Evolutionary conservation across 1,140 invertebrate species (phyloP).

Genomic region (Doryteuthis pealeii): DNA sequence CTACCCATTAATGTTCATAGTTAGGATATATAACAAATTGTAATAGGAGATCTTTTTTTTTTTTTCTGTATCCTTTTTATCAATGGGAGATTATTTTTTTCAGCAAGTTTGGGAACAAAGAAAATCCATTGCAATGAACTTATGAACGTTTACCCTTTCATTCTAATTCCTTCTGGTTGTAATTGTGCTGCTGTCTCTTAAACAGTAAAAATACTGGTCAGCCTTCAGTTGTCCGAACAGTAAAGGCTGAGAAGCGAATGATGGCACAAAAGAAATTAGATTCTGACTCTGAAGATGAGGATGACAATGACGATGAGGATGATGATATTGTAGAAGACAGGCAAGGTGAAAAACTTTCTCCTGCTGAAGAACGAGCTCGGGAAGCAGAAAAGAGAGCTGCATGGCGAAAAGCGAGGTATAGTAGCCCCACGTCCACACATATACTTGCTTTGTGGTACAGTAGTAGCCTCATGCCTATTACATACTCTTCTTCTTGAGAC

Average conservation of each 20-base stretch:
- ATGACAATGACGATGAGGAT: conserved; percentile 50
- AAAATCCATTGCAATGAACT: too few relatives aligned
- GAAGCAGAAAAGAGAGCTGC: conserved; percentile 86
- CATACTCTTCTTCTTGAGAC: too few relatives aligned
- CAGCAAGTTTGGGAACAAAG: too few relatives aligned
- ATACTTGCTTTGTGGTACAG: neutral
- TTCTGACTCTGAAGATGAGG: conserved; percentile 61
- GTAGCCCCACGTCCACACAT: conserved; percentile 14
- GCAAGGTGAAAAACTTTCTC: conserved; percentile 68
- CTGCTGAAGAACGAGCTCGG: conserved; percentile 77
- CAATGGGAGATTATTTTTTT: too few relatives aligned
- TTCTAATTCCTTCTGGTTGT: too few relatives aligned
- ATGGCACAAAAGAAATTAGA: conserved; percentile 67
- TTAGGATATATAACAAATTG: too few relatives aligned
- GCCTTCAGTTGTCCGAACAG: conserved; percentile 68
- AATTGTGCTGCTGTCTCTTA: neutral
- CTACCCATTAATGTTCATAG: too few relatives aligned
- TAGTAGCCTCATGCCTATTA: too few relatives aligned
- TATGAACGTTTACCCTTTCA: too few relatives aligned
- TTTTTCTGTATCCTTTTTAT: too few relatives aligned
- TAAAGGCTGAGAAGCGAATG: conserved; percentile 76
- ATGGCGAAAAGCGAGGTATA: conserved; percentile 80
- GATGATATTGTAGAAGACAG: conserved; percentile 51
- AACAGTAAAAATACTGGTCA: neutral
- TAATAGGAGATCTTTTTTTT: too few relatives aligned